Evolutionary conservation across 2,113 vertebrate genomes (phyloP), one percentile per base, ranked within the genome.

Genomic region (Entomyzon cyanotis): DNA sequence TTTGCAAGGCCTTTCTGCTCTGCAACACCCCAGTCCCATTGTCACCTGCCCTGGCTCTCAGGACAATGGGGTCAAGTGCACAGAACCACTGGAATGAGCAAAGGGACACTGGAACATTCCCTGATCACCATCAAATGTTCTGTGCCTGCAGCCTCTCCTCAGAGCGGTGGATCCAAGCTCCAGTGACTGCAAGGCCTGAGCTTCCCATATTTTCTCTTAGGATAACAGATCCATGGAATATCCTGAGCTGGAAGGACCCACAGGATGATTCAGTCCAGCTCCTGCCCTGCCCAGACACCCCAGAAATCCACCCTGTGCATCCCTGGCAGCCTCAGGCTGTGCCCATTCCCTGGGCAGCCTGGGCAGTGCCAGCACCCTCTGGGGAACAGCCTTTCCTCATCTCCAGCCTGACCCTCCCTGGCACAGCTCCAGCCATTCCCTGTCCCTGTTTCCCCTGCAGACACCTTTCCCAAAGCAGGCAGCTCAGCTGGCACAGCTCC

Each of bases 31-130:
- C 63, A 12, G 35, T 8, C 4, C 42, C 12, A 2, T 3, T 9
- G 71, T 13, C 22, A 3, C 27, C 52, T 49, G 3, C 33, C 37
- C 4, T 4, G 13, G 63, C 56, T 50, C 35, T 11, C 30, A 3
- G 47, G 11, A 14, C 65, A 30, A 65, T 0, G 0, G 13, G 6
- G 5, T 11, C 12, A n/a, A 33, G 5, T 9, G 1, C 30, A 5
- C 20, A 58, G 52, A 28, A 41, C 9, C 33, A 5, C 31, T 11
- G 64, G 12, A 10, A 21, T 23, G 15, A 41, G 39, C 15, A 21
- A 20, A 83, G 33, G 14, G 42, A 21, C 53, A 23, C n/a, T 1
- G 2, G 4, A 4, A 9, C 0, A 0, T 37, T 28, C 67, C 21
- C 41, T 41, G 53, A 8, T 13, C 24, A 1, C 41, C 33, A 13